These are phyloP conservation scores for Meteorus colon DNA, from an alignment of 2,888 invertebrate species.

Conservation along the genomic window DNA sequence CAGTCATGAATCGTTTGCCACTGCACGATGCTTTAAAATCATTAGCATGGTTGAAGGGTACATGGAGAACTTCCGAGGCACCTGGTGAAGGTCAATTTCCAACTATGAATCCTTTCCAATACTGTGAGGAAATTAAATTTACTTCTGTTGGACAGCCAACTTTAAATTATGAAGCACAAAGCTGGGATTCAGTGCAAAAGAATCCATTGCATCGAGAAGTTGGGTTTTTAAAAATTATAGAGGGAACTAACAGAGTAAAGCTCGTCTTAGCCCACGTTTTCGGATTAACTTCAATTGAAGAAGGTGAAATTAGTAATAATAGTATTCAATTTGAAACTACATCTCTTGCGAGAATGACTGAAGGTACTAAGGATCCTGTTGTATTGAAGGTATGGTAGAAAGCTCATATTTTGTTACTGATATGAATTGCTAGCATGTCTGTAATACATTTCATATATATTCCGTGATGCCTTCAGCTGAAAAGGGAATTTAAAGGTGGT, in stretches of 20 bases:
- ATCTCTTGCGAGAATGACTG: constrained; percentile 74
- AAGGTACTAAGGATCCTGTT: constrained; percentile 74
- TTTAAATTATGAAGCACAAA: constrained; percentile 76
- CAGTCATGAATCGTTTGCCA: constrained; percentile 61
- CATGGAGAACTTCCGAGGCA: constrained; percentile 75
- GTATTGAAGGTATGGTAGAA: constrained; percentile 70
- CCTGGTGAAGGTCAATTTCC: constrained; percentile 76
- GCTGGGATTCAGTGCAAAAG: constrained; percentile 75
- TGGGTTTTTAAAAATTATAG: constrained; percentile 78
- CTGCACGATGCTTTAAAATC: constrained; percentile 75
- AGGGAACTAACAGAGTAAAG: constrained; percentile 75
- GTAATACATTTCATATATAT: constrained; percentile 8
- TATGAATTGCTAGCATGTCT: neutral
- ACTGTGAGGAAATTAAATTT: constrained; percentile 77
- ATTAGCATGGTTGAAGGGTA: constrained; percentile 77
- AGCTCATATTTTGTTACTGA: no score
- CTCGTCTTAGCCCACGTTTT: constrained; percentile 79
- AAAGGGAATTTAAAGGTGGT: constrained; percentile 69
- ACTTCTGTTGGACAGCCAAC: constrained; percentile 78
- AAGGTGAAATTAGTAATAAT: constrained; percentile 73
- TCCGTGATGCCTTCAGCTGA: constrained; percentile 63
- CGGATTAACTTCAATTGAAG: constrained; percentile 78
- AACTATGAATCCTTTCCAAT: constrained; percentile 76
- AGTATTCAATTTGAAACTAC: constrained; percentile 73
- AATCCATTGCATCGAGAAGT: constrained; percentile 79